Base-by-base conservation (phyloP, 2,888 invertebrate genomes). In the Minunthozetes semirufus region DNA sequence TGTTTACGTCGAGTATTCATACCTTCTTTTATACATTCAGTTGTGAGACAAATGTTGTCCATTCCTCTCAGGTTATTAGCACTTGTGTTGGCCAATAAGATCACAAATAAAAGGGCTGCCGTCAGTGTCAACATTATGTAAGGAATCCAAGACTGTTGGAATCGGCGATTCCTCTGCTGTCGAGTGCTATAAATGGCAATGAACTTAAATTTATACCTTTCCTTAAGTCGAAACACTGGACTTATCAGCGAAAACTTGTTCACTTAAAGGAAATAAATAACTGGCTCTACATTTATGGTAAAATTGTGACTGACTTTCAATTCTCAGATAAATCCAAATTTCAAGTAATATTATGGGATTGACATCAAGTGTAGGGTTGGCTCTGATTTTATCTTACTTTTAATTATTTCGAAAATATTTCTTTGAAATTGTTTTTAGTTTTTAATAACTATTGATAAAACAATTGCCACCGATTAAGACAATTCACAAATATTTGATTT, bases 61-160 rank as follows among this genome's bases (percentile, higher is more conserved):
- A 42, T 5, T 38, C 27, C 6, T 38, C 33, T 25, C 11, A 29
- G 33, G 59, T 25, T 72, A 33, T 61, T 22, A 19, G 46, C 59
- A 4, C n/a, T 53, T n/a, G 72, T 56, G 17, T 72, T 75, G 72
- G 59, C 72, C 38, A 50, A 72, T 56, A 75, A 72, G 38, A 63
- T 56, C 25, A 72, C 59, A 72, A 33, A 59, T 22, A 70, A 25
- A 19, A 70, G 25, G 25, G 38, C 13, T 46, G 17, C 15, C 15
- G 25, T 70, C 13, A 70, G 2, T 17, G 38, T 48, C n/a, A 70
- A 70, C 70, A 70, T 70, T 70, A 46, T 70, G 48, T 70, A 48
- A 1, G 42, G 70, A 4, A 70, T 22, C 42, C 25, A 70, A n/a
- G 15, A 33, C 42, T 66, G 66, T n/a, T n/a, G n/a, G 9, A 66